These are phyloP conservation scores for Lobophora halterata DNA, from an alignment of 2,888 invertebrate genomes.

Conservation along the genomic window DNA sequence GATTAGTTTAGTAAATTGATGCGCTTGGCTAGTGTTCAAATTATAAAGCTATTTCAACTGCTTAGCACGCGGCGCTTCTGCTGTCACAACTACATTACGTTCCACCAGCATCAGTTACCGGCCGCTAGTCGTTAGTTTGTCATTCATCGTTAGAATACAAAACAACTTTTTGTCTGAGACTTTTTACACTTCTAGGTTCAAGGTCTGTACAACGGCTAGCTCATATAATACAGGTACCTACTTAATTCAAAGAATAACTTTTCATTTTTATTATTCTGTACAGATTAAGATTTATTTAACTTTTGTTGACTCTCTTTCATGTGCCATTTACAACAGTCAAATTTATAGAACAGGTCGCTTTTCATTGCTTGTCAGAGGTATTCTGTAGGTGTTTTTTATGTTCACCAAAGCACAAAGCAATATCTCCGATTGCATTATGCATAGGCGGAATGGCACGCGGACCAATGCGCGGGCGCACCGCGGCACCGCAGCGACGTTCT, in stretches of 20 bases:
- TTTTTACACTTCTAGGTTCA: conserved; percentile 18
- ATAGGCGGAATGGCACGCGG: conserved; percentile 73
- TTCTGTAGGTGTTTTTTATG: too few relatives aligned
- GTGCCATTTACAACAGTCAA: too few relatives aligned
- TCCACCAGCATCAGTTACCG: conserved; percentile 13
- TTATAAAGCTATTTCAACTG: conserved; percentile 32
- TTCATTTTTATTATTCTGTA: too few relatives aligned
- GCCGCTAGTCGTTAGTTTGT: conserved; percentile 26
- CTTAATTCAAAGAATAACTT: too few relatives aligned
- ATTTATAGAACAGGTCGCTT: not conserved
- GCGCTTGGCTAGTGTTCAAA: conserved; percentile 42
- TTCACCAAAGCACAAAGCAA: conserved; percentile 16
- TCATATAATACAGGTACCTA: conserved; percentile 1
- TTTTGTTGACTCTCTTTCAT: too few relatives aligned
- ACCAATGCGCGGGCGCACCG: conserved; percentile 45
- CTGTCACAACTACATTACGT: conserved; percentile 27
- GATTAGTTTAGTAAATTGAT: conserved; percentile 24
- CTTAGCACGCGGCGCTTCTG: conserved; percentile 34
- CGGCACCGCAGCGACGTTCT: conserved; percentile 46
- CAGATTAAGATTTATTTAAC: too few relatives aligned
- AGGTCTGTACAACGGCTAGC: conserved; percentile 12
- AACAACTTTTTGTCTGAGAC: conserved; percentile 17
- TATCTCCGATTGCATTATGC: conserved; percentile 41
- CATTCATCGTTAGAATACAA: conserved; percentile 26
- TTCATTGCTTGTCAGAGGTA: conserved; percentile 1